A percentile compares a stretch with the other conserved stretches of the same genome.
Conservation (phyloP, 1,140 invertebrate species). For the Calliopsis andreniformis region DNA sequence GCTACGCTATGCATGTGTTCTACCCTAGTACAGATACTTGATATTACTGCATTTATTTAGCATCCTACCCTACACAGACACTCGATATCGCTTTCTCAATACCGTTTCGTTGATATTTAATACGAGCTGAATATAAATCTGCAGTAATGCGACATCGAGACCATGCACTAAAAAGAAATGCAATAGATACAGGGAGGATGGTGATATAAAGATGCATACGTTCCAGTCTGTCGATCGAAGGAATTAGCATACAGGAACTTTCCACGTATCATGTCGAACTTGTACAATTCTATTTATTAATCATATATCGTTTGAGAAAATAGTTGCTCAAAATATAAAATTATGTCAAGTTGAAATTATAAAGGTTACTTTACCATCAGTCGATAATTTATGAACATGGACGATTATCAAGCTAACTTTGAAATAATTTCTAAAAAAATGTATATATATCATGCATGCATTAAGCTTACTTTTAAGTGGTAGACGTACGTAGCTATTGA, state of each 20-base stretch:
- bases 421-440: too few relatives aligned
- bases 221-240: conserved; percentile 7
- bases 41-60: conserved; percentile 2
- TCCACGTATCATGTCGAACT: not conserved
- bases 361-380: not conserved
- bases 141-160: conserved; percentile 8
- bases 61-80: not conserved
- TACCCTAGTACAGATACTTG: conserved; percentile 10
- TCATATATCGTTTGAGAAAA: not conserved
- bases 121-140: conserved; percentile 26
- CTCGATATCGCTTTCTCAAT: conserved; percentile 17
- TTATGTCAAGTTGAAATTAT: not conserved
- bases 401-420: too few relatives aligned
- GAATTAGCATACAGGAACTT: not conserved
- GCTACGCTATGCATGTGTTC: not conserved
- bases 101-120: conserved; percentile 33
- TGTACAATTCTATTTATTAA: not conserved
- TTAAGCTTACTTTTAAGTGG: too few relatives aligned
- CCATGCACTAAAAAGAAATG: conserved; percentile 19
- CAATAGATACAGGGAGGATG: conserved; percentile 15
- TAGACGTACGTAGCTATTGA: too few relatives aligned
- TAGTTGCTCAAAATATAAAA: not conserved
- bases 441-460: too few relatives aligned
- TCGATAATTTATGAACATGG: not conserved
- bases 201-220: not conserved